A percentile compares a stretch with the other conserved stretches of the same genome.
These are phyloP conservation scores for Taenioides sp. DNA, from an alignment of 2,797 vertebrate genomes.

Conservation along the genomic window DNA sequence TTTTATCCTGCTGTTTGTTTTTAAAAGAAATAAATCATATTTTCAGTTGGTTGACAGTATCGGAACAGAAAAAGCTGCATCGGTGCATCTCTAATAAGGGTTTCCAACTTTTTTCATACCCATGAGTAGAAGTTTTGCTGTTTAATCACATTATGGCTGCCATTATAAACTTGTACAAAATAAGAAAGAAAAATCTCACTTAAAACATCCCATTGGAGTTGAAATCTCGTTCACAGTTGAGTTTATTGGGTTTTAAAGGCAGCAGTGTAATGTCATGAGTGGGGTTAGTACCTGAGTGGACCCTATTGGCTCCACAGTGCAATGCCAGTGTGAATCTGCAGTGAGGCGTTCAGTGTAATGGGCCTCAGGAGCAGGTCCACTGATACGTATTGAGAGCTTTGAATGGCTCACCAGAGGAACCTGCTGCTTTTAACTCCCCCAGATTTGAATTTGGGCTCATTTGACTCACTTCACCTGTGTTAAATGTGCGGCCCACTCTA, in stretches of 20 bases:
- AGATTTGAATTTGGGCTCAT: neutral
- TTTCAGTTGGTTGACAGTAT: no score
- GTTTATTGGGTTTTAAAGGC: neutral
- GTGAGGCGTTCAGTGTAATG: conserved; percentile 33
- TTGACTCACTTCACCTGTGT: neutral
- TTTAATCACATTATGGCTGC: no score
- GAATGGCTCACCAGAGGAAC: conserved; percentile 38
- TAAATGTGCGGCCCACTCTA: neutral
- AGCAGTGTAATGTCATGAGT: neutral
- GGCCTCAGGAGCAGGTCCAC: conserved; percentile 16
- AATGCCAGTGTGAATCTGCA: conserved; percentile 38
- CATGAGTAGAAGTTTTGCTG: no score
- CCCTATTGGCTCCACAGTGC: conserved; percentile 4
- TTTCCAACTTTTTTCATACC: no score
- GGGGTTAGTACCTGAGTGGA: conserved; percentile 23
- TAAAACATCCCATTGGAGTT: no score
- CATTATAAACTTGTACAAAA: no score
- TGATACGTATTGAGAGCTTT: conserved; percentile 26
- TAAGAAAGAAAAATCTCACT: no score
- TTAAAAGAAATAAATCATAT: no score
- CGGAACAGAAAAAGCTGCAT: no score
- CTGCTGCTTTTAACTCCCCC: conserved; percentile 1
- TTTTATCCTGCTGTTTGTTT: no score
- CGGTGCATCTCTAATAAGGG: no score
- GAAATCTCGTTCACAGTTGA: no score